These are phyloP conservation scores for Gymnothorax javanicus DNA, from an alignment of 2,797 vertebrate species.

Conservation along the genomic window DNA sequence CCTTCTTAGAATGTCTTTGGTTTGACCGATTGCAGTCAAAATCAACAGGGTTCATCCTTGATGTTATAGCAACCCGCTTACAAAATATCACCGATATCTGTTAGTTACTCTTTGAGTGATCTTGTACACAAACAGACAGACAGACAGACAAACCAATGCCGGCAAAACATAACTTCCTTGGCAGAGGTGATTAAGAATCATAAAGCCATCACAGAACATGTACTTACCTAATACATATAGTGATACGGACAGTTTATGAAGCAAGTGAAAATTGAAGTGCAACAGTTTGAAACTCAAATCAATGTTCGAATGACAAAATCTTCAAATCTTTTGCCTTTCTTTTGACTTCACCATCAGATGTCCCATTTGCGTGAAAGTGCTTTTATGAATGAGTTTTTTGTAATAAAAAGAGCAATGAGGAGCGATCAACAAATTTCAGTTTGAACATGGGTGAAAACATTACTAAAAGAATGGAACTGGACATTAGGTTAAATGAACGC, in stretches of 20 bases:
- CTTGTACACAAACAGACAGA: too few species aligned
- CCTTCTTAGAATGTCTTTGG: too few species aligned
- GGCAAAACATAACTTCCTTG: too few species aligned
- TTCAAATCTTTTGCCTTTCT: neutral
- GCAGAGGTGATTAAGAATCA: neutral
- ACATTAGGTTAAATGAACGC: neutral
- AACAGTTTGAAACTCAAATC: neutral
- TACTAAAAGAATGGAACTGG: neutral
- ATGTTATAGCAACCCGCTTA: too few species aligned
- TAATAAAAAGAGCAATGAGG: neutral
- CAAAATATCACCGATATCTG: too few species aligned
- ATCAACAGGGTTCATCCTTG: too few species aligned
- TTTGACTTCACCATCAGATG: too few species aligned
- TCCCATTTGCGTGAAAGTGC: neutral
- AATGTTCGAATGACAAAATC: neutral
- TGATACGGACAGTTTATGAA: neutral
- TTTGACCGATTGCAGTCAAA: too few species aligned
- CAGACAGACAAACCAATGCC: too few species aligned
- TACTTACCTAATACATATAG: neutral
- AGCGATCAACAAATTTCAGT: neutral
- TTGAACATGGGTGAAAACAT: neutral
- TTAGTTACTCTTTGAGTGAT: too few species aligned
- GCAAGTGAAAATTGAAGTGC: neutral
- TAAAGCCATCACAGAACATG: neutral
- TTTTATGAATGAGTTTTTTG: neutral